These are phyloP conservation scores for Chaitophorus viminalis DNA, from an alignment of 2,888 invertebrate genomes.

Conservation along the genomic window DNA sequence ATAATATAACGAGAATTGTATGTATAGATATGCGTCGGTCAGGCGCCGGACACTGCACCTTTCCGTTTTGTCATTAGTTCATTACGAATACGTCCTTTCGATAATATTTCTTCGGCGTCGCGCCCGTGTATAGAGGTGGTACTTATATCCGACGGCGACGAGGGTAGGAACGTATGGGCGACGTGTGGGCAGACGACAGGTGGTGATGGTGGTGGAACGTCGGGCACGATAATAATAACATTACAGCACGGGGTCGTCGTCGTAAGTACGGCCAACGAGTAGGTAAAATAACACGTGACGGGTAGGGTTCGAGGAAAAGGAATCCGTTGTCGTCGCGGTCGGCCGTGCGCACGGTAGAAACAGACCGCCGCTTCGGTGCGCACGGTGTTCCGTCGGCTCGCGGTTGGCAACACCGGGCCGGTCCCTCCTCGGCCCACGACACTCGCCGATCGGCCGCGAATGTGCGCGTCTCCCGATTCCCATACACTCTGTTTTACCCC, in stretches of 20 bases:
- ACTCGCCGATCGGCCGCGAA: not conserved
- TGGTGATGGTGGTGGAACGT: not conserved
- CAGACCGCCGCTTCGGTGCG: no score
- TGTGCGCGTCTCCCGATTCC: not conserved
- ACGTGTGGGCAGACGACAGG: not conserved
- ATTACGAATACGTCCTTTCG: no score
- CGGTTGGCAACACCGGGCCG: constrained; percentile 30
- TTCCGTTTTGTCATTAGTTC: no score
- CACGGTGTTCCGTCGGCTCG: not conserved
- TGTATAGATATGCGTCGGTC: no score
- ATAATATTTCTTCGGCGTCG: no score
- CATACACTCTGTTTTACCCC: not conserved
- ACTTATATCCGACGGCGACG: no score
- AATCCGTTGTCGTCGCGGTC: not conserved
- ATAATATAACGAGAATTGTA: no score
- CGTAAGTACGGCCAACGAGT: not conserved
- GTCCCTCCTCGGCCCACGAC: not conserved
- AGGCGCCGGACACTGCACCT: no score
- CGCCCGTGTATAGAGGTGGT: no score
- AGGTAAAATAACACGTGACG: no score
- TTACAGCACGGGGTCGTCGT: not conserved
- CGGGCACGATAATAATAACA: not conserved
- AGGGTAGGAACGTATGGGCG: no score
- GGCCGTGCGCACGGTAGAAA: not conserved
- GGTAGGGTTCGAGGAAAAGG: not conserved